A percentile compares a stretch with the other conserved stretches of the same genome.
Conservation (phyloP, 1,140 invertebrate species). For the Pteromalus puparum region DNA sequence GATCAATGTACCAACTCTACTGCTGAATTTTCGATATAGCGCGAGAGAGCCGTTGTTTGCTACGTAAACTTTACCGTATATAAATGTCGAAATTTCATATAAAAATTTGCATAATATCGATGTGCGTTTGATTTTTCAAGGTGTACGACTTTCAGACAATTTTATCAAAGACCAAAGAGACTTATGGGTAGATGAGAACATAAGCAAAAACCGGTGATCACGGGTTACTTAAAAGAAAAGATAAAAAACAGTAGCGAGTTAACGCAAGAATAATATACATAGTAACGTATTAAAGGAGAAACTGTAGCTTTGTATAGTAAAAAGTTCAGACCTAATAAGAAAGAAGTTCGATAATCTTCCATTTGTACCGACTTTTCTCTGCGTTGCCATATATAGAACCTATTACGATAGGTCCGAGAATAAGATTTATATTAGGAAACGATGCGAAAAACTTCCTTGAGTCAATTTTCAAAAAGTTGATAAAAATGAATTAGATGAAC, state of each 20-base stretch:
- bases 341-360: conserved; percentile 51
- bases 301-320: conserved; percentile 13
- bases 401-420: not conserved
- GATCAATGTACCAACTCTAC: conserved; percentile 29
- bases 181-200: conserved; percentile 32
- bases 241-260: not conserved
- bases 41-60: conserved; percentile 12
- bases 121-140: conserved; percentile 29
- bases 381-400: conserved; percentile 13
- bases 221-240: not conserved
- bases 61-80: not conserved
- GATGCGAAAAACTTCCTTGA: not conserved
- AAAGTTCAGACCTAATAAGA: conserved; percentile 35
- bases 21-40: conserved; percentile 1
- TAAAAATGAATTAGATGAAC: not conserved
- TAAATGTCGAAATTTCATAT: not conserved
- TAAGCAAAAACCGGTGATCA: not conserved
- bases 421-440: not conserved
- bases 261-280: not conserved
- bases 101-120: not conserved
- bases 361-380: conserved; percentile 37
- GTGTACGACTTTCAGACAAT: not conserved
- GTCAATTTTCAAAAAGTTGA: conserved; percentile 1
- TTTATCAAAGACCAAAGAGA: conserved; percentile 49
- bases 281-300: not conserved